These are phyloP conservation scores for Orbicella faveolata DNA, from an alignment of 64 coral and sea anemone genomes.

Conservation along the genomic window DNA sequence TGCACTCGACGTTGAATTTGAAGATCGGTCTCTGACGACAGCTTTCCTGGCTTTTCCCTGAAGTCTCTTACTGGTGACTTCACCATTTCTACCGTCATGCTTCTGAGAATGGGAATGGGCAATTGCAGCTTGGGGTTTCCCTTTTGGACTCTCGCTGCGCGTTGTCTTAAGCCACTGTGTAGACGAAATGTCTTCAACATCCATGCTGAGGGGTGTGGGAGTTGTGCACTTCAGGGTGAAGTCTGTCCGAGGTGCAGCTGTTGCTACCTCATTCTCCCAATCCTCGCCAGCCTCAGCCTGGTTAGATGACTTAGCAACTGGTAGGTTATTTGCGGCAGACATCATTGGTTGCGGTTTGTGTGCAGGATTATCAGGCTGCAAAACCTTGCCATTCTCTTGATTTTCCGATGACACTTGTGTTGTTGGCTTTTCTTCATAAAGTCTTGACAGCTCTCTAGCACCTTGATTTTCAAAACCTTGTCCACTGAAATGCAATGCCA, in stretches of 20 bases:
- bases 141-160: neutral
- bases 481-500: slow-evolving; percentile 75
- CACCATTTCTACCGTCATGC: neutral
- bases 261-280: slow-evolving; percentile 9
- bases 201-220: slow-evolving; percentile 8
- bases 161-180: neutral
- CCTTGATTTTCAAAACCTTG: slow-evolving; percentile 87
- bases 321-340: neutral
- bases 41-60: too few species aligned
- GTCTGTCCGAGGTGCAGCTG: neutral
- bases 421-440: slow-evolving; percentile 4
- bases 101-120: neutral
- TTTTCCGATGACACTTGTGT: neutral
- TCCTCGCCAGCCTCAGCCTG: neutral
- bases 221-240: slow-evolving; percentile 35
- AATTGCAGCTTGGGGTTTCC: neutral
- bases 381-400: neutral
- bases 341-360: neutral
- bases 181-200: slow-evolving; percentile 2
- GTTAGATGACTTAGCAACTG: neutral
- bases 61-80: neutral
- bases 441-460: neutral
- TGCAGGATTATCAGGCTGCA: neutral
- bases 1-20: neutral
- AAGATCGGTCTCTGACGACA: neutral